phyloP scores from a whole-genome alignment of 2,888 invertebrate genomes.

The Cosmopolites sordidus region DNA sequence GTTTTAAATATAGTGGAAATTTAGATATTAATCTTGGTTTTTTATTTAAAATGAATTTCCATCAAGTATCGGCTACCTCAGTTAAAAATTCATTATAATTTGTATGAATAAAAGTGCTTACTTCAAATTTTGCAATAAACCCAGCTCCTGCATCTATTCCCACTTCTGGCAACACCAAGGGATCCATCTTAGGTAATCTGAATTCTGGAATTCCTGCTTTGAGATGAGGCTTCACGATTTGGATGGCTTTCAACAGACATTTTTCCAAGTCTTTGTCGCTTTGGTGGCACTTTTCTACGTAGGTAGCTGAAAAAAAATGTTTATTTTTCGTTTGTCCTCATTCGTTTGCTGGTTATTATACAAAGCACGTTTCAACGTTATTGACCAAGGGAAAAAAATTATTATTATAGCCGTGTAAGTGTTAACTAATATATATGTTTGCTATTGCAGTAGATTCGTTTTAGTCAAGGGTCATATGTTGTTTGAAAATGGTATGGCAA shows the following conservation, averaged over 20 bases:
- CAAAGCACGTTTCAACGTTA: constrained; percentile 6
- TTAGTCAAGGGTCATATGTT: neutral
- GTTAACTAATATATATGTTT: constrained; percentile 6
- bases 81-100: too few relatives aligned
- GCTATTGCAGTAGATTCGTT: neutral
- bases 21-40: too few relatives aligned
- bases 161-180: constrained; percentile 35
- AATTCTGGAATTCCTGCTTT: constrained; percentile 41
- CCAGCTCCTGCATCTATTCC: constrained; percentile 27
- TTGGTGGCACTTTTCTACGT: constrained; percentile 34
- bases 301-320: constrained; percentile 18
- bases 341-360: constrained; percentile 5
- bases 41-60: too few relatives aligned
- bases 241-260: constrained; percentile 37
- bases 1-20: too few relatives aligned
- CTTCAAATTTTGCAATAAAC: constrained; percentile 27
- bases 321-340: neutral
- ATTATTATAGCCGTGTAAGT: constrained; percentile 17
- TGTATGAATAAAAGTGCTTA: constrained; percentile 1
- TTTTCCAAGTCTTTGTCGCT: constrained; percentile 38
- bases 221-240: constrained; percentile 34
- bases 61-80: too few relatives aligned
- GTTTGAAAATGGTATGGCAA: neutral
- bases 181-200: constrained; percentile 39
- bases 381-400: constrained; percentile 18